A percentile compares a stretch with the other conserved stretches of the same genome.
phyloP scores from a whole-genome alignment of 2,113 vertebrate genomes.

The Cisticola juncidis region DNA sequence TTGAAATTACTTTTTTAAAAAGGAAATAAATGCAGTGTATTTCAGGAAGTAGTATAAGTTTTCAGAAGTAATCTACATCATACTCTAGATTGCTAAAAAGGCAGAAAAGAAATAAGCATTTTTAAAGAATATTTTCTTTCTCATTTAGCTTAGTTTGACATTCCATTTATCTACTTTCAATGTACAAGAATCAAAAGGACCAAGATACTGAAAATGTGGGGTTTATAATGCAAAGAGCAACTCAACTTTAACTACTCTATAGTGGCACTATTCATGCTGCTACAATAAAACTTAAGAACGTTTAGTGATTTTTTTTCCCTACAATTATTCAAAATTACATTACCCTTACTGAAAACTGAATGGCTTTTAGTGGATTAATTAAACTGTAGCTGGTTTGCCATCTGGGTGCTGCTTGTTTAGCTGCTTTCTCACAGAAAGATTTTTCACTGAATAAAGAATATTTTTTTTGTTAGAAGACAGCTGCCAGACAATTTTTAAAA shows the following conservation, averaged over 20 bases:
- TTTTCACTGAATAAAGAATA: constrained; percentile 76
- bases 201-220: constrained; percentile 56
- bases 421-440: constrained; percentile 73
- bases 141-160: background rate
- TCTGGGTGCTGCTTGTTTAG: constrained; percentile 82
- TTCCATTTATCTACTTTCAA: constrained; percentile 19
- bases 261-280: constrained; percentile 71
- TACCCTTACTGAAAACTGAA: constrained; percentile 83
- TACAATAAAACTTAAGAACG: constrained; percentile 81
- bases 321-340: constrained; percentile 86
- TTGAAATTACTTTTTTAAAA: background rate
- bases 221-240: constrained; percentile 71
- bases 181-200: constrained; percentile 23
- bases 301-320: constrained; percentile 76
- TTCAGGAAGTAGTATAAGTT: background rate
- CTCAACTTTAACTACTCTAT: constrained; percentile 76
- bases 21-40: background rate
- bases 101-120: background rate
- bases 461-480: constrained; percentile 70
- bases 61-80: background rate
- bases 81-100: background rate
- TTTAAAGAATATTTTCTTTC: background rate
- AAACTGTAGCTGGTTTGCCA: constrained; percentile 86
- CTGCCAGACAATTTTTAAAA: constrained; percentile 68
- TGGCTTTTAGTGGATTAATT: constrained; percentile 88